Evolutionary conservation across 2,113 vertebrate genomes (phyloP).

Genomic region (Aegithalos caudatus): DNA sequence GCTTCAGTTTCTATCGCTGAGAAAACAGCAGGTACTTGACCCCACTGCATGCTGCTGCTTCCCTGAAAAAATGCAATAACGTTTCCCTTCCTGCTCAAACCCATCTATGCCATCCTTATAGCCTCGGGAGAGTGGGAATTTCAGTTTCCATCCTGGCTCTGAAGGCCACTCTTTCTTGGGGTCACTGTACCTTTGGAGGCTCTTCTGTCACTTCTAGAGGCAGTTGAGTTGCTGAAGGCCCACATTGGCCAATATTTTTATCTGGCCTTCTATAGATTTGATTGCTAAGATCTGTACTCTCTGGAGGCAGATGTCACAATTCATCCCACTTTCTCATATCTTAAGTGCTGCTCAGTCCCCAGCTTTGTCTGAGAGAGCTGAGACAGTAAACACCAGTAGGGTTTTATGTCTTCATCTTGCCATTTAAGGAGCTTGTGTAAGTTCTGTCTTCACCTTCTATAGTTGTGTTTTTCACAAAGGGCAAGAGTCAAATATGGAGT

Average conservation of each 20-base stretch:
- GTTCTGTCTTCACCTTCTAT: background rate
- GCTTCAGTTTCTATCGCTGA: background rate
- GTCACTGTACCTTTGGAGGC: background rate
- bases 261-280: background rate
- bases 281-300: background rate
- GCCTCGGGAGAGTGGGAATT: background rate
- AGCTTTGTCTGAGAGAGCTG: background rate
- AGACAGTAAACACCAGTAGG: background rate
- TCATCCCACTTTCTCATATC: background rate
- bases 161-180: background rate
- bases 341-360: background rate
- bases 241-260: background rate
- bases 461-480: background rate
- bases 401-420: background rate
- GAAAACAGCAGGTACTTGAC: background rate
- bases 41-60: background rate
- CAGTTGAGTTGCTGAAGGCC: background rate
- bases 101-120: background rate
- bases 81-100: background rate
- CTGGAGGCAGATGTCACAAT: slow-evolving; percentile 12
- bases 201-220: background rate
- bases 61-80: background rate
- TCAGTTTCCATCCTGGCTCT: background rate
- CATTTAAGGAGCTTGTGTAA: background rate
- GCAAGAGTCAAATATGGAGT: background rate